These are phyloP conservation scores for Sinella curviseta DNA, from an alignment of 1,140 invertebrate genomes.

Conservation along the genomic window DNA sequence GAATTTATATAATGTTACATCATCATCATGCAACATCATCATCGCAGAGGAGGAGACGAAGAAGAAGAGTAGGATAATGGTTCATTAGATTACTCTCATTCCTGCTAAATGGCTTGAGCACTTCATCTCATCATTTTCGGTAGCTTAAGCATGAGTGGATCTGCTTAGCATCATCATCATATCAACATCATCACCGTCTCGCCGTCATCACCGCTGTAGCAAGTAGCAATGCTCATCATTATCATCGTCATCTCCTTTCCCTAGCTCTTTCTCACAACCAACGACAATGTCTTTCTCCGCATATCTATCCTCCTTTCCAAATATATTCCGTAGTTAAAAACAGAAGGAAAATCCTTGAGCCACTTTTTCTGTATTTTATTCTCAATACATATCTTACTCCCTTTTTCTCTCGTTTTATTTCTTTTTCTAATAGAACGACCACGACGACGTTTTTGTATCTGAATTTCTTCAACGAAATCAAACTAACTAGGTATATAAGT, in stretches of 20 bases:
- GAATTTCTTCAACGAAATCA: no score
- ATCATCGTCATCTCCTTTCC: neutral
- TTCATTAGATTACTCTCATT: conserved; percentile 42
- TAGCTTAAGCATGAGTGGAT: conserved; percentile 26
- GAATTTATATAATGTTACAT: conserved; percentile 1
- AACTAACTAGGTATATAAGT: no score
- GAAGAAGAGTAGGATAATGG: conserved; percentile 29
- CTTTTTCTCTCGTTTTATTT: neutral
- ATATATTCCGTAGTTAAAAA: conserved; percentile 20
- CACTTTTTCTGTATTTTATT: neutral
- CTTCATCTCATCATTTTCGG: conserved; percentile 39
- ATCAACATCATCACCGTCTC: conserved; percentile 7
- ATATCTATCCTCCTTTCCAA: no score
- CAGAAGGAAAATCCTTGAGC: conserved; percentile 17
- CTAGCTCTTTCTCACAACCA: neutral
- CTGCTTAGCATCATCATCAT: conserved; percentile 4
- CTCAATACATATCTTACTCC: no score
- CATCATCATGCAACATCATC: conserved; percentile 24
- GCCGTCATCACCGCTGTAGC: conserved; percentile 1
- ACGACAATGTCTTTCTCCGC: no score
- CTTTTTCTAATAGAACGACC: no score
- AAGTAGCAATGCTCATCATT: neutral
- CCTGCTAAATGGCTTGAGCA: conserved; percentile 36
- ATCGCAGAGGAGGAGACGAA: neutral
- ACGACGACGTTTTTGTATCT: neutral